Conservation (phyloP, 2,113 vertebrate genomes). For the Phalacrocorax brasilianus region DNA sequence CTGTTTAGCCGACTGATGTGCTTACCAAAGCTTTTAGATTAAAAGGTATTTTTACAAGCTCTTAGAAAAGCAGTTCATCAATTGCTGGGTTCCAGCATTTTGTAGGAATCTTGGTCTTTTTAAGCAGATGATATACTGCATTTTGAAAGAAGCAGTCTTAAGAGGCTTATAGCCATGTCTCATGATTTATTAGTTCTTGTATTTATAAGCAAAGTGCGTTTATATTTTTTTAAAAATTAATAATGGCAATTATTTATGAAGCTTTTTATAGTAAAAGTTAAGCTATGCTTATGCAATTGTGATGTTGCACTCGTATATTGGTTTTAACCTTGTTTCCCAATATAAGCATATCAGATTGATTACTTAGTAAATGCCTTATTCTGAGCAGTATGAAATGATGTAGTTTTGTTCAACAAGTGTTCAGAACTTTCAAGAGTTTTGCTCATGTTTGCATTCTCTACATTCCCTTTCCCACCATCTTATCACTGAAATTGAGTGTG, state of each 20-base stretch:
- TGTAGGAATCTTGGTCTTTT: background rate
- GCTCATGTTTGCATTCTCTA: background rate
- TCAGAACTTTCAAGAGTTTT: background rate
- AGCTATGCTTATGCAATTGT: background rate
- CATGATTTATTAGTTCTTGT: background rate
- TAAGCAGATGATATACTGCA: background rate
- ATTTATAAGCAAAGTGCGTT: background rate
- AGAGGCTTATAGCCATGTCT: background rate
- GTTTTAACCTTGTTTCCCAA: background rate
- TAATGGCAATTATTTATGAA: background rate
- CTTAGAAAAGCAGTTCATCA: background rate
- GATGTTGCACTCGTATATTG: background rate
- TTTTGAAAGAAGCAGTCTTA: background rate
- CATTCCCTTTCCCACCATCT: background rate
- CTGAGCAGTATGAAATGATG: background rate
- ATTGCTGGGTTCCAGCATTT: background rate
- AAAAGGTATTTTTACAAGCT: background rate
- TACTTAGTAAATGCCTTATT: background rate
- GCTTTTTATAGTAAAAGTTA: background rate
- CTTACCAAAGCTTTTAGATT: background rate
- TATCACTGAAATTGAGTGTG: background rate
- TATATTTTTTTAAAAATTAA: background rate
- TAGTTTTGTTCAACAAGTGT: background rate
- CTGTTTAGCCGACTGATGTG: background rate
- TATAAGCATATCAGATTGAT: background rate